phyloP scores from a whole-genome alignment of 2,113 vertebrate species.

The Sapajus apella region DNA sequence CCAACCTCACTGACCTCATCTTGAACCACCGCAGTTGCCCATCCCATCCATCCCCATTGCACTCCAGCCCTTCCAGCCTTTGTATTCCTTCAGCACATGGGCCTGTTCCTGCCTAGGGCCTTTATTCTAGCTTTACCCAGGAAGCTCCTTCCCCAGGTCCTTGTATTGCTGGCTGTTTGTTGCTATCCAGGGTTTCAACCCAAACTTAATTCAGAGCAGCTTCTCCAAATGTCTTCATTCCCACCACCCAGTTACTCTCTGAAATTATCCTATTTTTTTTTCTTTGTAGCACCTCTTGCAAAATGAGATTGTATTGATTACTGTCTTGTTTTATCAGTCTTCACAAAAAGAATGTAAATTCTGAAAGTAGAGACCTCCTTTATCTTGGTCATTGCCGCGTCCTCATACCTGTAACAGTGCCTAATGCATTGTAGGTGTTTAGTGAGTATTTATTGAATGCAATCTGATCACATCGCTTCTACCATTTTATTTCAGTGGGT shows the following conservation, averaged over 20 bases:
- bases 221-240: background rate
- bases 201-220: background rate
- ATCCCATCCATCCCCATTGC: fast-evolving
- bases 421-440: background rate
- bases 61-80: background rate
- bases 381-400: background rate
- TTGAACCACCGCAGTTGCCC: background rate
- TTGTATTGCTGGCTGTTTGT: background rate
- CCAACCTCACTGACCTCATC: background rate
- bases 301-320: background rate
- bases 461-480: background rate
- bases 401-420: background rate
- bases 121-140: background rate
- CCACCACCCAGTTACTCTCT: background rate
- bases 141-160: background rate
- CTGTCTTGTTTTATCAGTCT: background rate
- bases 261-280: background rate
- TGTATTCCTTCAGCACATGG: background rate
- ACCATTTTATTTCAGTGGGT: background rate
- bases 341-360: background rate
- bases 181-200: background rate
- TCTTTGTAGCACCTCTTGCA: background rate
- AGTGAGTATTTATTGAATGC: background rate
- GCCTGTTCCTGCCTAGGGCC: background rate
- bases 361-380: background rate